Conservation (phyloP, 2,113 vertebrate species). For the Xenotilapia flavipinnis region DNA sequence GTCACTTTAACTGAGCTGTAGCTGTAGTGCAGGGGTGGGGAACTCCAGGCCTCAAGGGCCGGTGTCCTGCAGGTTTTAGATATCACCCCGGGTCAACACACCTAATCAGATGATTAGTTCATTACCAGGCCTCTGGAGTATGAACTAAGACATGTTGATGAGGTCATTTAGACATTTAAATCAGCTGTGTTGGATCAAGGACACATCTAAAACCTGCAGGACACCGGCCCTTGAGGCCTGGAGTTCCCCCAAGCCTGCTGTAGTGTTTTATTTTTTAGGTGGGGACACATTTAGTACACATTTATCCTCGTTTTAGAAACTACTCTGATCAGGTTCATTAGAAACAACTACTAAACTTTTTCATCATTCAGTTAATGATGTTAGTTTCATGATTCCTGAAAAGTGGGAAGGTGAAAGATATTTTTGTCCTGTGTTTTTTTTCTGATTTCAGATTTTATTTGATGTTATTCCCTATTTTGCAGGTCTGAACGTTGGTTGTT, state of each 20-base stretch:
- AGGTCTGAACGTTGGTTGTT: constrained; percentile 94
- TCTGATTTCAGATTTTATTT: not conserved
- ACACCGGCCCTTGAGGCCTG: accelerated
- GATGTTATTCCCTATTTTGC: not conserved
- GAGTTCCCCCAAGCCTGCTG: accelerated
- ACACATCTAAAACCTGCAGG: not conserved
- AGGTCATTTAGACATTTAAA: not conserved
- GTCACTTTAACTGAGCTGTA: not conserved
- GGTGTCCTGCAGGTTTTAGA: not conserved
- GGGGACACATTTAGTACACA: not conserved
- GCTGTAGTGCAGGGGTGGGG: not conserved
- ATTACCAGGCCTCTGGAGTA: not conserved
- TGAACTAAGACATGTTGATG: not conserved
- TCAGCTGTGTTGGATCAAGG: not conserved
- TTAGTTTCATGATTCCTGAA: not conserved
- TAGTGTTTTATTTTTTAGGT: not conserved
- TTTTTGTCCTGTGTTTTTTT: not conserved
- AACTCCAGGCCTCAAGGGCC: not conserved
- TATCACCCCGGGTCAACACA: not conserved
- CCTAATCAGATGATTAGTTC: not conserved
- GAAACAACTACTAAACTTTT: not conserved
- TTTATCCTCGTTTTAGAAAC: not conserved
- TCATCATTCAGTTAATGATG: not conserved
- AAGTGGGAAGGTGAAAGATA: not conserved
- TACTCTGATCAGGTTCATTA: not conserved